These are phyloP conservation scores for Matsumyia berberina DNA, from an alignment of 2,888 invertebrate species.

Conservation along the genomic window DNA sequence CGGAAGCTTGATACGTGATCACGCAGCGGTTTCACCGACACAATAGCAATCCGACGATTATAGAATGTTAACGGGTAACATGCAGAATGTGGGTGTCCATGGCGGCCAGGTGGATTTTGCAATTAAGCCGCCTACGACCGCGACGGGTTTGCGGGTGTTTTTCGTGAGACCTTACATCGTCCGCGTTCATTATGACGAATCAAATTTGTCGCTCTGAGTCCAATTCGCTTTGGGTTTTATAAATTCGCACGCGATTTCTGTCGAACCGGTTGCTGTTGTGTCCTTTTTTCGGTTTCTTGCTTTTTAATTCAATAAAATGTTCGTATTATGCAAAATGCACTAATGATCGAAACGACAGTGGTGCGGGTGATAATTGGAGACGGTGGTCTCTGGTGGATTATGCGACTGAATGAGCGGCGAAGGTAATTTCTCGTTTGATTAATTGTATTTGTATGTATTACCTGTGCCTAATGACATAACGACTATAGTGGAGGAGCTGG, in stretches of 20 bases:
- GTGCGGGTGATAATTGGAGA: slow-evolving; percentile 66
- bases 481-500: slow-evolving; percentile 27
- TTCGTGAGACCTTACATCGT: slow-evolving; percentile 22
- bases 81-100: slow-evolving; percentile 35
- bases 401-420: slow-evolving; percentile 34
- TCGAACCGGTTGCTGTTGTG: slow-evolving; percentile 5
- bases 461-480: slow-evolving; percentile 66
- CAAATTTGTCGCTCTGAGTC: slow-evolving; percentile 39
- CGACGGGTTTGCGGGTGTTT: too few species aligned
- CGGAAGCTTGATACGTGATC: slow-evolving; percentile 37
- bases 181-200: slow-evolving; percentile 46
- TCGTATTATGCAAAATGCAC: slow-evolving; percentile 60
- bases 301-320: slow-evolving; percentile 69
- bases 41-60: slow-evolving; percentile 47
- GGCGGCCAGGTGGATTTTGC: slow-evolving; percentile 27
- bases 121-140: slow-evolving; percentile 29
- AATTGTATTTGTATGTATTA: slow-evolving; percentile 70
- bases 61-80: slow-evolving; percentile 44
- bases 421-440: slow-evolving; percentile 70
- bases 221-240: slow-evolving; percentile 48
- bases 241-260: slow-evolving; percentile 66
- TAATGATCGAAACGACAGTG: slow-evolving; percentile 45
- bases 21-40: slow-evolving; percentile 19
- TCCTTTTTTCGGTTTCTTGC: slow-evolving; percentile 22
- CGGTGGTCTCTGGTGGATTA: slow-evolving; percentile 15